Conservation (phyloP, 2,888 invertebrate genomes). For the Athetis lepigone region DNA sequence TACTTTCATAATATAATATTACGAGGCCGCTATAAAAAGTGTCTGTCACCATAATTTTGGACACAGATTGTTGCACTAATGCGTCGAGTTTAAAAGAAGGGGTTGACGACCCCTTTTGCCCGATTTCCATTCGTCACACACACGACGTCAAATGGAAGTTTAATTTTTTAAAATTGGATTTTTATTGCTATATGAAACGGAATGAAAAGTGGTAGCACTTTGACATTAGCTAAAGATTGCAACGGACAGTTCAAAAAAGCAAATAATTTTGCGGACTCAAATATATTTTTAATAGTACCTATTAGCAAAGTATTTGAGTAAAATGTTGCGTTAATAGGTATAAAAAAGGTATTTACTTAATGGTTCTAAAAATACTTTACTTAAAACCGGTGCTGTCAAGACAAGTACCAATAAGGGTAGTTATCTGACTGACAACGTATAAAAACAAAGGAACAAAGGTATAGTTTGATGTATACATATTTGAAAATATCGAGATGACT, state of each 20-base stretch:
- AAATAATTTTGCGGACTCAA: not conserved
- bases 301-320: not conserved
- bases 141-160: constrained; percentile 86
- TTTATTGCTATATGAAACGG: constrained; percentile 81
- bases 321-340: too few species aligned
- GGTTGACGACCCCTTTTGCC: constrained; percentile 84
- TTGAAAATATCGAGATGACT: too few species aligned
- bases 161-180: constrained; percentile 88
- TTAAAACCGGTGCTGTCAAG: too few species aligned
- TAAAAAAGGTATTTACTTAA: too few species aligned
- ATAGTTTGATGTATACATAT: too few species aligned
- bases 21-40: constrained; percentile 82
- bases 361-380: too few species aligned
- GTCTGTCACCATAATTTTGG: constrained; percentile 87
- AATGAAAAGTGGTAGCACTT: constrained; percentile 71
- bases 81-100: constrained; percentile 80
- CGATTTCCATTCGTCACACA: constrained; percentile 88
- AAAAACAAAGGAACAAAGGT: too few species aligned
- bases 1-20: constrained; percentile 81
- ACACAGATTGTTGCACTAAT: constrained; percentile 88
- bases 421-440: too few species aligned
- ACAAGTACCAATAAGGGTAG: too few species aligned
- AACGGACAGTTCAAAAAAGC: not conserved
- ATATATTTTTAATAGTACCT: too few species aligned
- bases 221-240: constrained; percentile 27